Conservation (phyloP, 2,113 vertebrate species). For the Scatophagus argus region DNA sequence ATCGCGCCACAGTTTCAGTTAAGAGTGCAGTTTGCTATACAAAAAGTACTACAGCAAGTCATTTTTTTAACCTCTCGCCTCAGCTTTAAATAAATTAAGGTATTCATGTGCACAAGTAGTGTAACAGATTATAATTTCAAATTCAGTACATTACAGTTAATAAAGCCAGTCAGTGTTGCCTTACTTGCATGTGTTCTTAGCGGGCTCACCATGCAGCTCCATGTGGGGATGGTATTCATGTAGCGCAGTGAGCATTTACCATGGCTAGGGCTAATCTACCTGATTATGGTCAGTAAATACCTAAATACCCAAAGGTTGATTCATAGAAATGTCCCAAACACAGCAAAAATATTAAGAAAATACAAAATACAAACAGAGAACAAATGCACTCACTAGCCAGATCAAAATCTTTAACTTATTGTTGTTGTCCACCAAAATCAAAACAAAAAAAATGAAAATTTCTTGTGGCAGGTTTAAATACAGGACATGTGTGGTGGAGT, state of each 20-base stretch:
- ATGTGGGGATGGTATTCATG: not conserved
- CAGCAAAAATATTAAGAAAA: no score
- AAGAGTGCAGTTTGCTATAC: not conserved
- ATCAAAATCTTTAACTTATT: no score
- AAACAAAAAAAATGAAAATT: no score
- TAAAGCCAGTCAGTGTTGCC: no score
- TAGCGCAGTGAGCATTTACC: not conserved
- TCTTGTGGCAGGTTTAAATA: no score
- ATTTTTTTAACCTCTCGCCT: no score
- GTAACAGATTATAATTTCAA: not conserved
- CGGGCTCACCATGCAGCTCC: not conserved
- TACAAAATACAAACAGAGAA: no score
- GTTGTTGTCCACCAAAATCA: no score
- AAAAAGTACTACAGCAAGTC: no score
- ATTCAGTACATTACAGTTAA: not conserved
- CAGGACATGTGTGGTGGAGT: not conserved
- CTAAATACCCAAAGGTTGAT: no score
- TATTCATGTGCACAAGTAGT: not conserved
- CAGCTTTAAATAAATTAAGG: not conserved
- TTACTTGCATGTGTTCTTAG: not conserved
- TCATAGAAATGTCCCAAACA: no score
- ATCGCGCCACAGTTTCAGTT: slow-evolving; percentile 25
- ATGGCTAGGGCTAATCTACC: not conserved
- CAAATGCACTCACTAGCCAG: no score
- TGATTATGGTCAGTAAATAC: not conserved